These are phyloP conservation scores for Pachydiplax longipennis DNA, from an alignment of 2,888 invertebrate species.

Conservation along the genomic window DNA sequence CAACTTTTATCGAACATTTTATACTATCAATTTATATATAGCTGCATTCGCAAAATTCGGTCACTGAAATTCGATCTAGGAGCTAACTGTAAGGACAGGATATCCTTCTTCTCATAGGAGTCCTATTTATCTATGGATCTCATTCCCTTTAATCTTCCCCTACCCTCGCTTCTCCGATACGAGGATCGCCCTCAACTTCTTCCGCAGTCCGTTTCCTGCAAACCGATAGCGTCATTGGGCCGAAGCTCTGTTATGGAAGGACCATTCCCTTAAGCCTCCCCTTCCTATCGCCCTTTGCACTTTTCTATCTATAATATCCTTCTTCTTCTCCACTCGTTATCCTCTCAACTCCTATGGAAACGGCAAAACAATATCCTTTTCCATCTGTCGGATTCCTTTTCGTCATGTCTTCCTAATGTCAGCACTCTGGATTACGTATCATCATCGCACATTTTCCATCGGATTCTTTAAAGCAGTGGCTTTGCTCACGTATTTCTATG, in stretches of 20 bases:
- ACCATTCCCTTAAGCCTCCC: constrained; percentile 26
- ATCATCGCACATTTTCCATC: neutral
- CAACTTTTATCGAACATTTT: too few relatives aligned
- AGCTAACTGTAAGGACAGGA: too few relatives aligned
- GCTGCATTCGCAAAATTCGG: too few relatives aligned
- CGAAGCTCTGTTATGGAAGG: neutral
- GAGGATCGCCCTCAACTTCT: neutral
- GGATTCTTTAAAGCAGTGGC: too few relatives aligned
- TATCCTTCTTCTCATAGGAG: too few relatives aligned
- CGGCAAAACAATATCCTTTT: constrained; percentile 22
- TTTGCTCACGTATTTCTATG: too few relatives aligned
- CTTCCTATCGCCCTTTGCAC: neutral
- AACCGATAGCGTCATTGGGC: constrained; percentile 27
- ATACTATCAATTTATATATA: too few relatives aligned
- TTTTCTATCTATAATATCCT: neutral
- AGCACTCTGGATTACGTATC: neutral
- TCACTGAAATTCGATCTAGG: too few relatives aligned
- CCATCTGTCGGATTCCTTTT: neutral
- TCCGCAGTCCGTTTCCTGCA: constrained; percentile 9
- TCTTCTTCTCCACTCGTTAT: neutral
- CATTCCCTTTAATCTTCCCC: neutral
- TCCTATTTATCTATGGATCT: neutral
- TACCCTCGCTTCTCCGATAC: neutral
- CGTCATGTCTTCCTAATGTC: neutral
- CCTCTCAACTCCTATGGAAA: neutral